A percentile compares a stretch with the other conserved stretches of the same genome.
Conservation (phyloP, 1,140 invertebrate genomes). For the Drosophila ercepeae region DNA sequence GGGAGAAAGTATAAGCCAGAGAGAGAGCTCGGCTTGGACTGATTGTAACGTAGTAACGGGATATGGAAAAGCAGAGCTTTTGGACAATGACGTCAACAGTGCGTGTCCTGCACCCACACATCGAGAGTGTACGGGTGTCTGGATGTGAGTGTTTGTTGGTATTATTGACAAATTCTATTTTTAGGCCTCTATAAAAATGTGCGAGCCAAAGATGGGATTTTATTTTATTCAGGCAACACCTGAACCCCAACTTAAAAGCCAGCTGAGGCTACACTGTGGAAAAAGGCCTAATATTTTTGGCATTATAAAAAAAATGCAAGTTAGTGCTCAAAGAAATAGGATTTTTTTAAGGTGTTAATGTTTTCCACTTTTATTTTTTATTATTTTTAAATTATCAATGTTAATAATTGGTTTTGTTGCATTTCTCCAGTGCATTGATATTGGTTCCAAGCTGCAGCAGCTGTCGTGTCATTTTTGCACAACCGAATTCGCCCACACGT, state of each 20-base stretch:
- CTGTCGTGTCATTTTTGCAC: slow-evolving; percentile 20
- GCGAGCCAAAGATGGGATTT: slow-evolving; percentile 46
- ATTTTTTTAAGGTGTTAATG: neutral
- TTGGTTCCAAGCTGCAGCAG: neutral
- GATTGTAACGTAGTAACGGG: slow-evolving; percentile 72
- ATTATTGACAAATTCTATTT: slow-evolving; percentile 78
- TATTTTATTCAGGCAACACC: slow-evolving; percentile 50
- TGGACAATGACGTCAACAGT: slow-evolving; percentile 76
- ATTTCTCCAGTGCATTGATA: neutral
- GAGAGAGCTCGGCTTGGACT: slow-evolving; percentile 19
- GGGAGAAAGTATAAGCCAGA: slow-evolving; percentile 1
- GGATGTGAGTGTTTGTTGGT: slow-evolving; percentile 40
- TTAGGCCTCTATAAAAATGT: slow-evolving; percentile 55
- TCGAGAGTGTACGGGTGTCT: neutral
- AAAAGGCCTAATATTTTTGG: too few relatives aligned
- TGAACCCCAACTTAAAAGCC: slow-evolving; percentile 31
- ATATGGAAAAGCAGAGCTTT: slow-evolving; percentile 48
- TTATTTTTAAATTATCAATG: too few relatives aligned
- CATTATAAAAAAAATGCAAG: too few relatives aligned
- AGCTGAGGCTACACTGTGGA: slow-evolving; percentile 49
- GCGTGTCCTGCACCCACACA: slow-evolving; percentile 63
- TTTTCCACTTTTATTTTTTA: neutral
- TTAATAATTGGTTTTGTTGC: too few relatives aligned
- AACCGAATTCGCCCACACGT: slow-evolving; percentile 37
- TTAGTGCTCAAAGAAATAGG: too few relatives aligned